These are phyloP conservation scores for Potamarius usumacintae DNA, from an alignment of 2,113 vertebrate species.

Conservation along the genomic window DNA sequence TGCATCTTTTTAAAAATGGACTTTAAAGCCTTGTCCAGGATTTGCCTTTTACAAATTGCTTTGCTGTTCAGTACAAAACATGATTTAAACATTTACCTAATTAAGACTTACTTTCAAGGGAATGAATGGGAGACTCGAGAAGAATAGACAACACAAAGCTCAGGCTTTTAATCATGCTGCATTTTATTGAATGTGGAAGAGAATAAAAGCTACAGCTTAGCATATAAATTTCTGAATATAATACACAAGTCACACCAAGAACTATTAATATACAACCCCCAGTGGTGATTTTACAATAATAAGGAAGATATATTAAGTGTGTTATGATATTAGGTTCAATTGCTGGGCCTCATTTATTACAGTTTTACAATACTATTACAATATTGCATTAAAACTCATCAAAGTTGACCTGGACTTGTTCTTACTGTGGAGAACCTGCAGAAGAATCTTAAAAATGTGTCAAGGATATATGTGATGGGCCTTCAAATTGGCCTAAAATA, in stretches of 20 bases:
- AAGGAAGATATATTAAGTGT: neutral
- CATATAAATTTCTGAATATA: constrained; percentile 2
- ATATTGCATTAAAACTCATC: neutral
- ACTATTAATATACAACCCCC: constrained; percentile 42
- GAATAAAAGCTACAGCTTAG: neutral
- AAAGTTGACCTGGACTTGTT: neutral
- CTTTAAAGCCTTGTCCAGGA: neutral
- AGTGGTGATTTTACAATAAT: neutral
- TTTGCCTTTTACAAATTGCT: neutral
- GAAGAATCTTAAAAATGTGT: no score
- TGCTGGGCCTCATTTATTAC: neutral
- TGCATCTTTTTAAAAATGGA: neutral
- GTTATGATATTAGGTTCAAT: neutral
- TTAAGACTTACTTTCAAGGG: neutral
- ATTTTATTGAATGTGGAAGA: neutral
- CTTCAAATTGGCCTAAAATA: neutral
- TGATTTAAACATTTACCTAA: neutral
- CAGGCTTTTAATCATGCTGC: neutral
- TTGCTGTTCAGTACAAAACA: neutral
- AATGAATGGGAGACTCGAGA: neutral
- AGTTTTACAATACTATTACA: neutral
- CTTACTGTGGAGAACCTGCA: neutral
- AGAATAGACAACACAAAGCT: neutral
- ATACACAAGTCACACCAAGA: neutral
- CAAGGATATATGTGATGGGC: no score